Evolutionary conservation across 1,140 invertebrate species (phyloP).

Genomic region (Drosophila lacteicornis): DNA sequence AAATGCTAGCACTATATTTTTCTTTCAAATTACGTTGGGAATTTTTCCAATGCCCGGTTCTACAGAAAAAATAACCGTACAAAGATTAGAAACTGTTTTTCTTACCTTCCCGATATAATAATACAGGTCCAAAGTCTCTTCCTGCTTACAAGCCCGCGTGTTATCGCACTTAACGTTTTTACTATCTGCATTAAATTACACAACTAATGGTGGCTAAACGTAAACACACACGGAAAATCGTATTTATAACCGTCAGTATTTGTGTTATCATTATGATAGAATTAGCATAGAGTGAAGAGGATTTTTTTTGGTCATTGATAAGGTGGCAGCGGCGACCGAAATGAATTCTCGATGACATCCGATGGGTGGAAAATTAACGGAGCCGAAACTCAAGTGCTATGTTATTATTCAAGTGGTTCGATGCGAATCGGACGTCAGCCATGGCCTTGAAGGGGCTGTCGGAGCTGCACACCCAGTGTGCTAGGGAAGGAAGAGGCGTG

Average conservation of each 20-base stretch:
- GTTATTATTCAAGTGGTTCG: conserved; percentile 22
- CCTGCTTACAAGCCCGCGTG: background rate
- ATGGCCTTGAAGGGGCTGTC: conserved; percentile 31
- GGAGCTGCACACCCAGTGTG: conserved; percentile 7
- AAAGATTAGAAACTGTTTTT: conserved; percentile 14
- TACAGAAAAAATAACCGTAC: background rate
- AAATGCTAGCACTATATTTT: background rate
- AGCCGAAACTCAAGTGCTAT: conserved; percentile 36
- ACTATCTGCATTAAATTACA: conserved; percentile 60
- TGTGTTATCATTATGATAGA: conserved; percentile 41
- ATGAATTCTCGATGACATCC: conserved; percentile 17
- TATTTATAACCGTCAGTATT: conserved; percentile 43
- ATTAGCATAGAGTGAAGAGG: conserved; percentile 47
- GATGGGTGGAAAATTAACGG: conserved; percentile 51
- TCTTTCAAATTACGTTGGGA: background rate
- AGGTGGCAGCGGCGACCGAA: conserved; percentile 7
- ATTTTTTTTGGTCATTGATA: conserved; percentile 32
- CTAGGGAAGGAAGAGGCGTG: conserved; percentile 16
- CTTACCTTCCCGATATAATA: conserved; percentile 12
- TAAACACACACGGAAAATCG: conserved; percentile 22
- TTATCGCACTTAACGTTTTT: conserved; percentile 32
- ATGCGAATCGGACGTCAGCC: conserved; percentile 31
- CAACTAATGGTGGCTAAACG: conserved; percentile 46
- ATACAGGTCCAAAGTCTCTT: conserved; percentile 17
- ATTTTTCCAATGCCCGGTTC: background rate